phyloP scores from a whole-genome alignment of 2,797 vertebrate species.

The Falco naumanni region DNA sequence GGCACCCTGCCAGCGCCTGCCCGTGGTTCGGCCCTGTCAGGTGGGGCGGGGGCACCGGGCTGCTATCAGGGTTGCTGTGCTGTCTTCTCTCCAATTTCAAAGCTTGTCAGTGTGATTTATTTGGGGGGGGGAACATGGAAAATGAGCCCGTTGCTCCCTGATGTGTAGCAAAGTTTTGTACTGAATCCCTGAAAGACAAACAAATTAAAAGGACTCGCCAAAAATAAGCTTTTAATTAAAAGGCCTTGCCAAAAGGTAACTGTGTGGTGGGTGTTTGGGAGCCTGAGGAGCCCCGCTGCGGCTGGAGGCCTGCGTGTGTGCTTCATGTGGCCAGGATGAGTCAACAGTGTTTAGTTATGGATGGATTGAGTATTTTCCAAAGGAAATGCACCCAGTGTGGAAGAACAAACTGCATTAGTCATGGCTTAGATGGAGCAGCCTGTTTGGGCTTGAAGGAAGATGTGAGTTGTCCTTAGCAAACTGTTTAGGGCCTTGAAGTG shows the following conservation, averaged over 20 bases:
- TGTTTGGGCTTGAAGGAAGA: neutral
- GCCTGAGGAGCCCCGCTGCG: neutral
- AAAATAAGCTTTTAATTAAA: neutral
- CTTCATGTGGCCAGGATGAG: neutral
- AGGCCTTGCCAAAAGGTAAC: neutral
- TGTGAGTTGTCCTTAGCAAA: neutral
- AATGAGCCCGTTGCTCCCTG: neutral
- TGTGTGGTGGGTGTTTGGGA: neutral
- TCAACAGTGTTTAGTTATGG: neutral
- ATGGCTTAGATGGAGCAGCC: neutral
- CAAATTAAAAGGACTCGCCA: neutral
- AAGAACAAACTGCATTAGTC: neutral
- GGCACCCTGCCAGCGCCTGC: accelerated
- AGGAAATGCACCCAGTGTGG: neutral
- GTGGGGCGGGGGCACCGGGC: neutral
- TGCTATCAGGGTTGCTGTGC: accelerated
- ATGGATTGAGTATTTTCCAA: neutral
- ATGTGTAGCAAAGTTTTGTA: neutral
- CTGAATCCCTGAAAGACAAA: neutral
- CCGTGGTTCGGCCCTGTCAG: neutral
- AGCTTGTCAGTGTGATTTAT: neutral
- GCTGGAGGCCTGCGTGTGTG: neutral
- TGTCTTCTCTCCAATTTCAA: neutral
- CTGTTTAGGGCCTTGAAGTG: neutral
- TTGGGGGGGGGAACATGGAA: too few relatives aligned